Conservation (phyloP, 2,113 vertebrate genomes). For the Zosterops lateralis region DNA sequence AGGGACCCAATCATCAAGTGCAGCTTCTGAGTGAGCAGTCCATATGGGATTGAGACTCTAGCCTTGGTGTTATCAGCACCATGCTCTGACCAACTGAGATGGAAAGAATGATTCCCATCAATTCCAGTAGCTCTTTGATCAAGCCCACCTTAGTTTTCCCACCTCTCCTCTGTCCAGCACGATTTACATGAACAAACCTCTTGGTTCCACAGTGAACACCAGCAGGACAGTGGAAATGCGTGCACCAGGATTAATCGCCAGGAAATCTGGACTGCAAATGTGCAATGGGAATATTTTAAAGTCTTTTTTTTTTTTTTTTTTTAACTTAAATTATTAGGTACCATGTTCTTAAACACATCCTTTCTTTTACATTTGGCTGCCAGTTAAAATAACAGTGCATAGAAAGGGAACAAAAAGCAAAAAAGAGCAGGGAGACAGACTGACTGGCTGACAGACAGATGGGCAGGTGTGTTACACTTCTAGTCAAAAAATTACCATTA, state of each 20-base stretch:
- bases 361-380: neutral
- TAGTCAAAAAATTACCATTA: neutral
- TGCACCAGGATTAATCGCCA: neutral
- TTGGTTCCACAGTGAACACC: neutral
- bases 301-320: neutral
- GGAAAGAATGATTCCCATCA: neutral
- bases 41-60: neutral
- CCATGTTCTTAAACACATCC: neutral
- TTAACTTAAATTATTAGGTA: neutral
- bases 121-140: neutral
- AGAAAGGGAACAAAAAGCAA: neutral
- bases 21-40: neutral
- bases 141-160: neutral
- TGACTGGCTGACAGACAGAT: neutral
- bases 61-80: neutral
- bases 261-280: neutral
- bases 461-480: neutral
- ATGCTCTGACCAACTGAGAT: neutral
- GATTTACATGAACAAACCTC: neutral
- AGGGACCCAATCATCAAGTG: neutral
- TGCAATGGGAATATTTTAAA: neutral
- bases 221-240: neutral
- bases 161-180: neutral
- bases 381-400: neutral
- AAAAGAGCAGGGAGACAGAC: neutral